Evolutionary conservation across 2,113 vertebrate species (phyloP), one percentile per base, ranked within the genome.

Genomic region (Atractosteus spatula): DNA sequence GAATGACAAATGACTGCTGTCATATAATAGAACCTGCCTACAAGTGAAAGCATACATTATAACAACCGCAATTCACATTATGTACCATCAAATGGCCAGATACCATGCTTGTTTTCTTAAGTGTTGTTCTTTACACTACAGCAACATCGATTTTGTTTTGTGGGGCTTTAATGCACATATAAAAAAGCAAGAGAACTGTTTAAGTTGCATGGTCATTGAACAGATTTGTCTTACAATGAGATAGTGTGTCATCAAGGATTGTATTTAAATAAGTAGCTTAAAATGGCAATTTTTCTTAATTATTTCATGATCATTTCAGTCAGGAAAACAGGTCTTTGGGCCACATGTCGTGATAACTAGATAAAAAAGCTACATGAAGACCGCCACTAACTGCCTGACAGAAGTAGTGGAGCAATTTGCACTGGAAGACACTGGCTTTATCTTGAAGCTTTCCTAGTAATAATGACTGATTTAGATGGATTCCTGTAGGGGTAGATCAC

Each of bases 381-480:
- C 68, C 71, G 80, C 77, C 71, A 8, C 66, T 79, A 76, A 66
- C 75, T 82, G 71, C 74, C 68, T 81, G 80, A 75, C 74, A 81
- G 86, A 90, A 85, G 85, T 74, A 82, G 83, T 84, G 77, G 55
- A 76, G 77, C 81, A 84, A 84, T 88, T 85, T 86, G 81, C 82
- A 74, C 68, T 84, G 71, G 74, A 62, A 84, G 82, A 83, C 78
- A 78, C 64, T 78, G 73, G 79, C 77, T 82, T 84, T 81, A 69
- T 85, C 83, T 83, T 78, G 74, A 82, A 78, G 70, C 82, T 89
- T 87, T 87, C 91, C 83, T 82, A 70, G 5, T 87, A 76, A 71
- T 86, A 89, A 84, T 86, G 80, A 81, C 81, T 89, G 86, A 90
- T 90, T 86, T 89, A 88, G 90, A 91, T 89, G 86, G 88, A 90